A percentile compares a stretch with the other conserved stretches of the same genome.
phyloP scores from a whole-genome alignment of 2,888 invertebrate species.

The Napeogenes sylphis region DNA sequence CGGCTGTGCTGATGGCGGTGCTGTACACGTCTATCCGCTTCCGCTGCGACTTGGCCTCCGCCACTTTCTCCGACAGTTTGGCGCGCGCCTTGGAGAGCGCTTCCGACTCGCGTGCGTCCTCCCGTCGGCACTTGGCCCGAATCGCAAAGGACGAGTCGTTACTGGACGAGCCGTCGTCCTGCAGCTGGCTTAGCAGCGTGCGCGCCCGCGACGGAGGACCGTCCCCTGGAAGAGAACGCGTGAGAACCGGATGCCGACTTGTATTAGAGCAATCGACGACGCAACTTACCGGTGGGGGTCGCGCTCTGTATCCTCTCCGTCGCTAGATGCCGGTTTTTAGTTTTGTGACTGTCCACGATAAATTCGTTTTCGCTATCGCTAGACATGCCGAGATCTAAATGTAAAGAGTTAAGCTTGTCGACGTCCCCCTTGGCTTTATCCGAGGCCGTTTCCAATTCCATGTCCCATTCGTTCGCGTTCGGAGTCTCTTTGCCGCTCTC shows the following conservation, averaged over 20 bases:
- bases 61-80: conserved; percentile 66
- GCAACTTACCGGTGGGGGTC: conserved; percentile 59
- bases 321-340: conserved; percentile 52
- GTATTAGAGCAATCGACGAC: conserved; percentile 4
- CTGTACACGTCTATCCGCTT: conserved; percentile 75
- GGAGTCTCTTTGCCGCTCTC: conserved; percentile 62
- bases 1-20: conserved; percentile 71
- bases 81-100: conserved; percentile 66
- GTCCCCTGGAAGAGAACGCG: conserved; percentile 2
- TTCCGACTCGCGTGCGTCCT: conserved; percentile 55
- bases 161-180: conserved; percentile 75
- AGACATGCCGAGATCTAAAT: conserved; percentile 72
- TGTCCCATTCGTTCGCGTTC: conserved; percentile 78
- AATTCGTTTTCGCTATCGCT: conserved; percentile 72
- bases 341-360: conserved; percentile 54
- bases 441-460: conserved; percentile 77
- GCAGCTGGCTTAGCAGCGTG: conserved; percentile 64
- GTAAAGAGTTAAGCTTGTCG: conserved; percentile 68
- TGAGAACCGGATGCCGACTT: no score
- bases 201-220: conserved; percentile 10
- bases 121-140: conserved; percentile 50
- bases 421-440: conserved; percentile 65
- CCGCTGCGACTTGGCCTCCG: conserved; percentile 62
- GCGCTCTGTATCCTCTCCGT: conserved; percentile 54
- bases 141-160: conserved; percentile 73